Base-by-base conservation (phyloP, 2,888 invertebrate species). In the Leptogaster cylindrica region DNA sequence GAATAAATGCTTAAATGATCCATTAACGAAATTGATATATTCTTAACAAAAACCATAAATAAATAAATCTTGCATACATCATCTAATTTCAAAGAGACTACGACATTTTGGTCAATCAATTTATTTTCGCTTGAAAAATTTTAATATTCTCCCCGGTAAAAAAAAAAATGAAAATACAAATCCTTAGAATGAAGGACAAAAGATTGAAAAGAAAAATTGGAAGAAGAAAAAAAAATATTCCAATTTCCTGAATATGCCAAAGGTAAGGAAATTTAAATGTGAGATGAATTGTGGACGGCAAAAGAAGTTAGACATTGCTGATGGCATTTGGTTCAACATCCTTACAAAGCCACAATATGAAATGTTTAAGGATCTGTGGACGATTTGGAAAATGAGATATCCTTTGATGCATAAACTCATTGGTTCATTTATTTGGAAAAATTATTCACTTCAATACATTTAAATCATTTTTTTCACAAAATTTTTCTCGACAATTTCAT, bases 391-490 rank as follows among this genome's bases (percentile, higher is more conserved):
- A 41, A 41, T 18, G 41, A 41, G 41, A 16, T 41, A 16, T 41
- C 41, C 16, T 41, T 41, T 41, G 41, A 41, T 41, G 41, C 41
- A 41, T 41, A 18, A 41, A 41, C 41, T 41, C 41, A 41, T 41
- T 41, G 14, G 41, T 41, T 41, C 41, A 41, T 41, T 41, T 41
- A 41, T 41, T 41, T 16, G 41, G 41, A n/a, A 41, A 41, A 41
- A 41, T 41, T 18, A 41, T 41, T 18, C 41, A 41, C 41, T 41
- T n/a, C 41, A 41, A 3, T 14, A 41, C n/a, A n/a, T n/a, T n/a
- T n/a, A n/a, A n/a, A n/a, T n/a, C n/a, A n/a, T n/a, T n/a, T n/a
- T n/a, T n/a, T n/a, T n/a, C n/a, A n/a, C n/a, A n/a, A n/a, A n/a
- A n/a, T n/a, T n/a, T n/a, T n/a, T n/a, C n/a, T n/a, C n/a, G n/a